These are phyloP conservation scores for Phaethon lepturus DNA, from an alignment of 2,113 vertebrate genomes.

Conservation along the genomic window DNA sequence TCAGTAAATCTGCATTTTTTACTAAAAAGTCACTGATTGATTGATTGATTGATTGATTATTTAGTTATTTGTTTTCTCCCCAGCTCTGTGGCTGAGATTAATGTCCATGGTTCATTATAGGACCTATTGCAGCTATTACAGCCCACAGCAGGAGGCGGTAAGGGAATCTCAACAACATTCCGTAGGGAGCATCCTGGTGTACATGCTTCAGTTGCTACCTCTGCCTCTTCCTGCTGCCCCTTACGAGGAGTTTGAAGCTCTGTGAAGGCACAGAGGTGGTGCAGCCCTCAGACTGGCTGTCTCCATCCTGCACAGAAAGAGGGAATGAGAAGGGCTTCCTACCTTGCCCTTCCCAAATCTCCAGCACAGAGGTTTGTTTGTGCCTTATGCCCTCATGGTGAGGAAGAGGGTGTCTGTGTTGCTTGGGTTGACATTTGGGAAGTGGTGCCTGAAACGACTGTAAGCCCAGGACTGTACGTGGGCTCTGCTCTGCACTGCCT, in stretches of 20 bases:
- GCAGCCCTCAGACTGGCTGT: not conserved
- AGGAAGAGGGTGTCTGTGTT: rapidly evolving
- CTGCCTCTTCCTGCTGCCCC: not conserved
- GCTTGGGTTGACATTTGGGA: not conserved
- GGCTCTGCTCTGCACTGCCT: not conserved
- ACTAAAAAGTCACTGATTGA: not conserved
- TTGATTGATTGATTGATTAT: not conserved
- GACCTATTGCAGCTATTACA: not conserved
- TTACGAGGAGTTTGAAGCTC: not conserved
- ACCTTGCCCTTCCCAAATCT: not conserved
- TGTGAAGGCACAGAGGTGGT: not conserved
- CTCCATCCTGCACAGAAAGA: not conserved
- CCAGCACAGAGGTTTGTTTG: not conserved
- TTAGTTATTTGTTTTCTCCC: not conserved
- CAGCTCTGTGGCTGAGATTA: not conserved
- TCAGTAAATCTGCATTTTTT: not conserved
- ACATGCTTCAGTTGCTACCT: not conserved
- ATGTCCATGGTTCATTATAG: not conserved
- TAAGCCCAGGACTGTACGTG: not conserved
- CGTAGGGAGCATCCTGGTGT: not conserved
- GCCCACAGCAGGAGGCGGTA: not conserved
- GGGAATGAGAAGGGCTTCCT: not conserved
- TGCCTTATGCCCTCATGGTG: not conserved
- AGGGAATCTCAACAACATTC: not conserved
- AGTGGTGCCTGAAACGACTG: not conserved